These are phyloP conservation scores for Tipula unca DNA, from an alignment of 2,888 invertebrate species.

Conservation along the genomic window DNA sequence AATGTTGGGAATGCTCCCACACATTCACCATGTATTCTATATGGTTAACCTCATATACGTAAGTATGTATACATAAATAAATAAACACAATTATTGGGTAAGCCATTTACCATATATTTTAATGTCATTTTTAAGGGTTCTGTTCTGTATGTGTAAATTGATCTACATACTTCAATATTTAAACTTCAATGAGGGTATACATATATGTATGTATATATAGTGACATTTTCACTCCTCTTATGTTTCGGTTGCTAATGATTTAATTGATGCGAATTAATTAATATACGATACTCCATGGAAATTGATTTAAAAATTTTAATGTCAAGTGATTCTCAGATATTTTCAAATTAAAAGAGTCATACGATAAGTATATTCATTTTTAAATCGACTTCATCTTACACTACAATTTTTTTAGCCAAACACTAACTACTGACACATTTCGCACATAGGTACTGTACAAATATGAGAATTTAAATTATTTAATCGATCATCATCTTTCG, in stretches of 20 bases:
- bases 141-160: not conserved
- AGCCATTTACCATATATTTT: not conserved
- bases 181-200: not conserved
- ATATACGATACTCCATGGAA: not conserved
- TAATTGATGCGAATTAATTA: not conserved
- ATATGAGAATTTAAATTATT: too few species aligned
- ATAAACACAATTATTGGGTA: not conserved
- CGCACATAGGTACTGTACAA: too few species aligned
- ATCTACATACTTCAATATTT: not conserved
- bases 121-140: not conserved
- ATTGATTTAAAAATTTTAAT: too few species aligned
- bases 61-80: not conserved
- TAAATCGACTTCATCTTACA: too few species aligned
- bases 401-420: too few species aligned
- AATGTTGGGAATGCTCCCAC: not conserved
- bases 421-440: too few species aligned
- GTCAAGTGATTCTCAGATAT: too few species aligned
- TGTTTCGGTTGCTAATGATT: not conserved
- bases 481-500: too few species aligned
- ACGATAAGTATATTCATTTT: too few species aligned
- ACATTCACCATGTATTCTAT: not conserved
- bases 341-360: too few species aligned
- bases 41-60: not conserved
- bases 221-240: not conserved
- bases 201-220: not conserved